Evolutionary conservation across 2,797 vertebrate genomes (phyloP).

Genomic region (Mormyrus hasselquistii): DNA sequence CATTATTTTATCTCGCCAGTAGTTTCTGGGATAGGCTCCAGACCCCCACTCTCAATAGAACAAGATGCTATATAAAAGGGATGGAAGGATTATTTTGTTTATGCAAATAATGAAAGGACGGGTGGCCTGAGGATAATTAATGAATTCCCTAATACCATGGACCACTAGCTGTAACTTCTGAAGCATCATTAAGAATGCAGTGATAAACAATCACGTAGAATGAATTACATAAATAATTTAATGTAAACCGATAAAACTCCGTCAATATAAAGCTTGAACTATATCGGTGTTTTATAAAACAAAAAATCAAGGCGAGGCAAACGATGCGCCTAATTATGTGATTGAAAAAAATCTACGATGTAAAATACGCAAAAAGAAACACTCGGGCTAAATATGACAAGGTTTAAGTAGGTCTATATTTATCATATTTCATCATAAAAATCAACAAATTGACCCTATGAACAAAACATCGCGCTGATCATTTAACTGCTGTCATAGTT

Average conservation of each 20-base stretch:
- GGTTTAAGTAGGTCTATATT: neutral
- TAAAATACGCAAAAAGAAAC: neutral
- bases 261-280: neutral
- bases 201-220: neutral
- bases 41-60: neutral
- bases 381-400: neutral
- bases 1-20: neutral
- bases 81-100: neutral
- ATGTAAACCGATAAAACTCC: neutral
- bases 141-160: neutral
- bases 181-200: neutral
- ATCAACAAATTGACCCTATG: neutral
- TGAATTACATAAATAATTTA: neutral
- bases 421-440: neutral
- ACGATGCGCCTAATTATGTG: neutral
- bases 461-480: neutral
- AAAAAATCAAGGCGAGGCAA: neutral
- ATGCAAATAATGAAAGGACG: neutral
- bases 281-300: neutral
- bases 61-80: neutral
- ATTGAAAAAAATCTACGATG: neutral
- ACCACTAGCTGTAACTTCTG: neutral
- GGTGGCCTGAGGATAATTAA: neutral
- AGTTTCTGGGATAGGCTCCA: neutral
- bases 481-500: neutral